Base-by-base conservation (phyloP, 2,888 invertebrate species). In the Blera fallax region DNA sequence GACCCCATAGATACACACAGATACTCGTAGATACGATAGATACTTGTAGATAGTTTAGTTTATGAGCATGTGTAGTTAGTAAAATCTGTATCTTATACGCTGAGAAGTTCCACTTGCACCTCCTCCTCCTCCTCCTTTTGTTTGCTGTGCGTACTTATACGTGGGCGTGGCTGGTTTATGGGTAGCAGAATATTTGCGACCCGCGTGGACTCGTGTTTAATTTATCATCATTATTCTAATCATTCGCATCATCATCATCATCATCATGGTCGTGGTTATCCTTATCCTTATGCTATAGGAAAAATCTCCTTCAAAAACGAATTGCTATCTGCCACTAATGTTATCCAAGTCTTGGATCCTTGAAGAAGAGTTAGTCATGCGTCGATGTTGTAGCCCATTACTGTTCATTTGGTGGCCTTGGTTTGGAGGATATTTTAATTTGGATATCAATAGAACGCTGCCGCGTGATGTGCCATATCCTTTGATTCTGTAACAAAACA, bases 341-440 rank as follows among this genome's bases (percentile, higher is more conserved):
- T 52, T 67, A 67, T 76, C 72, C 62, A 69, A 76, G 76, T 72
- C 62, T 64, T 60, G 72, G 45, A 54, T 60, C 72, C 85, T 77
- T 81, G 81, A 77, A 56, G 81, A 77, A 56, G 62, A 65, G 60
- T 81, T 81, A 72, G 80, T 85, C 85, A 81, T 85, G 76, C 85
- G 76, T 72, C 67, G 64, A 43, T 29, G 32, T 62, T 54, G 76
- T 62, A 72, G 60, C 77, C 85, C 70, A 72, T 72, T 77, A 70
- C 29, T 60, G 81, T 34, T 76, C 85, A 85, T 85, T 76, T 85
- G 85, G 80, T 80, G 65, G 85, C 85, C 81, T 85, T 85, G 81
- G 8, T 48, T 77, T 72, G 45, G 7, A 29, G 34, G 64, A 43
- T 77, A 64, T 65, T 40, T 72, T 60, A 58, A 34, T 37, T 69